phyloP scores from a whole-genome alignment of 2,797 vertebrate species.

The Xenentodon cancila region DNA sequence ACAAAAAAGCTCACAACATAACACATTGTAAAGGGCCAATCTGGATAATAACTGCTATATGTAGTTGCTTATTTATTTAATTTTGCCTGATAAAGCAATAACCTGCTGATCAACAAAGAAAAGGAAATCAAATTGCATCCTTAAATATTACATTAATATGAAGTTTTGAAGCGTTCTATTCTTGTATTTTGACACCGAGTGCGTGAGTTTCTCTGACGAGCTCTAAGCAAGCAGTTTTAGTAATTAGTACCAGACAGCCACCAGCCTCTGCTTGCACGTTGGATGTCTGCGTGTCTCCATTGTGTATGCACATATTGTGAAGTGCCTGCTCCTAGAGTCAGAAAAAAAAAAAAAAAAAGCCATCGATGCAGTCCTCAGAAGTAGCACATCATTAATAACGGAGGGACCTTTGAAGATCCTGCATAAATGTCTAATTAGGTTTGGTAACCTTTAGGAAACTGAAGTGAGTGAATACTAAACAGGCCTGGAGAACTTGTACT shows the following conservation, averaged over 20 bases:
- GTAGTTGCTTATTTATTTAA: no score
- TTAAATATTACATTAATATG: background rate
- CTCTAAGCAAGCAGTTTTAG: constrained; percentile 24
- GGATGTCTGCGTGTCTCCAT: constrained; percentile 49
- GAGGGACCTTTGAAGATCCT: constrained; percentile 84
- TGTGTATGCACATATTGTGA: constrained; percentile 79
- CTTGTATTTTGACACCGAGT: constrained; percentile 14
- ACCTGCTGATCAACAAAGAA: background rate
- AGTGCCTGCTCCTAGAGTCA: constrained; percentile 60
- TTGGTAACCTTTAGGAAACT: constrained; percentile 85
- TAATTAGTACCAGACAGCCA: constrained; percentile 38
- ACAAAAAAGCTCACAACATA: no score
- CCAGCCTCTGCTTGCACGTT: constrained; percentile 33
- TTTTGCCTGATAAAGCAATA: no score
- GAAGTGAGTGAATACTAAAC: constrained; percentile 82
- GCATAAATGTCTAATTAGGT: constrained; percentile 86
- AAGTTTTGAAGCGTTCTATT: background rate
- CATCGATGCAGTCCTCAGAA: constrained; percentile 79
- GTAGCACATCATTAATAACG: constrained; percentile 85
- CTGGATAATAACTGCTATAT: no score
- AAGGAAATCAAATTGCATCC: background rate
- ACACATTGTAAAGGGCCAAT: no score
- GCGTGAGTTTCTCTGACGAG: background rate
- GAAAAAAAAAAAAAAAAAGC: constrained; percentile 71
- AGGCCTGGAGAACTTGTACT: constrained; percentile 73